Evolutionary conservation across 2,888 invertebrate genomes (phyloP), one percentile per base, ranked within the genome.

Genomic region (Eilema depressum): DNA sequence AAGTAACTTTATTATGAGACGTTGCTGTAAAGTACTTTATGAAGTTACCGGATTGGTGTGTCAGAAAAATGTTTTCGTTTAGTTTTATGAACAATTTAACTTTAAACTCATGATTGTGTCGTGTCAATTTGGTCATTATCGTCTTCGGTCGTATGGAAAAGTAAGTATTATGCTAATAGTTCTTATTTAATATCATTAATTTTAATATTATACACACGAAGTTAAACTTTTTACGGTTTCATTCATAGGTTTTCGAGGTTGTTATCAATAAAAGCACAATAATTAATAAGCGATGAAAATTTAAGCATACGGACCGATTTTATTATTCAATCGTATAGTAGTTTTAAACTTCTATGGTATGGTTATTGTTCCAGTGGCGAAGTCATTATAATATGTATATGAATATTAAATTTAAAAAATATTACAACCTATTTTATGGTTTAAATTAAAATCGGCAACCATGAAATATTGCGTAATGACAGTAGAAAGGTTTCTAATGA

Each of bases 31-130:
- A 76, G 85, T 77, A 72, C 67, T 85, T 79, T 80, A 68, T 79
- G 75, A 78, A 85, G 78, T 84, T 75, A 64, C 75, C 70, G 80
- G 71, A 85, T 79, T 75, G 78, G 69, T 82, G 89, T 89, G 86
- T 74, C 74, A 77, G 65, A 71, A 71, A 77, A 78, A 88, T 87
- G 85, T 84, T 81, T 75, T 78, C 75, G 86, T 89, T 86, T 83
- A 77, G 78, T 87, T 86, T 73, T 78, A 75, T 82, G 67, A 80
- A 75, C 82, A 84, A 83, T 81, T 78, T 83, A 79, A 85, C 78
- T 79, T 86, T 87, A 86, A 86, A 92, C 91, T 92, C 78, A 93
- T 92, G 91, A 90, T 87, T 91, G 93, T 93, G 93, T 82, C 82
- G 90, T 91, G 88, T 81, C 77, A 80, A 82, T 86, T 86, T 85